Base-by-base conservation (phyloP, 2,113 vertebrate genomes). In the Brachyhypopomus gauderio region DNA sequence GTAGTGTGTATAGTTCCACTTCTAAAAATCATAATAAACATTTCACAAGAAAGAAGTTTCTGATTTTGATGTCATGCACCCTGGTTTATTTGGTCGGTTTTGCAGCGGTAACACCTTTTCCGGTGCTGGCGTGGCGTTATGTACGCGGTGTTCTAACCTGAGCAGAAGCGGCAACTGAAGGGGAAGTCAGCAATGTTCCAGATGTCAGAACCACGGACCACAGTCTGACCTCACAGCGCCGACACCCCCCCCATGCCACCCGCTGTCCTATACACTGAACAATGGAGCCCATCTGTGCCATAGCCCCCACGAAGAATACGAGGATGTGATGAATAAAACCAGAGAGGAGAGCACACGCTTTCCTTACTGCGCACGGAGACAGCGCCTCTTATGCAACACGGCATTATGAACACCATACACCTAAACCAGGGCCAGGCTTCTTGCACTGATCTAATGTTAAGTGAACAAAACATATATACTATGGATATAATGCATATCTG, bases 141-240 rank as follows among this genome's bases (percentile, higher is more conserved):
- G 60, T 14, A 80, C 71, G 73, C 25, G 0, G 72, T 80, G 79
- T 74, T 63, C 79, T 72, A n/a, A 14, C n/a, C 30, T 52, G 70
- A 45, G 45, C 60, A 48, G 60, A 1, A 4, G 4, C 77, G 27
- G 25, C 2, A 67, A 3, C 2, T 77, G 14, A 77, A 62, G 5
- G 27, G 70, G 63, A 73, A 74, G 73, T 64, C 62, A 45, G 36
- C 1, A 20, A 67, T 52, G 41, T 36, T 11, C 12, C 7, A 48
- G 38, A 19, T 79, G 20, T n/a, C 55, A 79, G 67, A 7, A 11
- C 55, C 9, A 25, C 34, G 45, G 36, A 52, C 11, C 45, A 52
- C 12, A 52, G 45, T 3, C 45, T 52, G 45, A 52, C 45, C 9
- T 12, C 45, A 52, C 45, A 52, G 12, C 45, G 12, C 12, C 9